Base-by-base conservation (phyloP, 2,113 vertebrate genomes). In the Balaenoptera acutorostrata region DNA sequence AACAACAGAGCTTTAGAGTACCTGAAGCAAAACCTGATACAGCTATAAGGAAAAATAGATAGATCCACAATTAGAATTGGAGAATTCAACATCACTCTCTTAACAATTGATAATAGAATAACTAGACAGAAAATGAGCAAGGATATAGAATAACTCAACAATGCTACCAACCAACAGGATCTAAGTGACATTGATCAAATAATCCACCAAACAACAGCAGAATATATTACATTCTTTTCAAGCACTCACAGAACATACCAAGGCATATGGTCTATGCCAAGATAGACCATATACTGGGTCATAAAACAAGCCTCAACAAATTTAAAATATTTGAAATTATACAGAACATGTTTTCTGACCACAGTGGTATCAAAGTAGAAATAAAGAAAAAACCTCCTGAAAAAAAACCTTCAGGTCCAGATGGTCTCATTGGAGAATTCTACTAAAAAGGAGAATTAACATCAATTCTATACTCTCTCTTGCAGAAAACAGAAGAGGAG, bases 401-500 rank as follows among this genome's bases (percentile, higher is more conserved):
- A 92, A 92, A 90, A 71, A 84, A 57, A 33, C 49, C 15, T 78
- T 68, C 39, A 78, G 15, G 36, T 33, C 69, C 31, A 71, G 25
- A 91, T 90, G 15, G 31, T 94, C 74, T 97, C 69, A 84, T 46
- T 84, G 83, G 77, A 92, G 88, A 97, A 80, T 80, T 94, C 25
- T 72, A 84, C 9, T 71, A 52, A 88, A 88, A 63, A 57, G 10
- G 36, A 94, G 36, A 61, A 71, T 92, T 88, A 88, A 83, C 25
- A 88, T n/a, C 55, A 92, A 81, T 81, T 92, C 49, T 63, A 68
- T 55, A 77, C 17, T 68, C 72, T 66, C 36, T 88, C 21, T 89
- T 75, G 55, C 33, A 92, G 92, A 83, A 94, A 94, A 92, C 3
- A 72, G 31, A 88, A 66, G 46, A 83, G 21, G 41, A 92, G 20